These are phyloP conservation scores for Cheilosia variabilis DNA, from an alignment of 2,888 invertebrate species.

Conservation along the genomic window DNA sequence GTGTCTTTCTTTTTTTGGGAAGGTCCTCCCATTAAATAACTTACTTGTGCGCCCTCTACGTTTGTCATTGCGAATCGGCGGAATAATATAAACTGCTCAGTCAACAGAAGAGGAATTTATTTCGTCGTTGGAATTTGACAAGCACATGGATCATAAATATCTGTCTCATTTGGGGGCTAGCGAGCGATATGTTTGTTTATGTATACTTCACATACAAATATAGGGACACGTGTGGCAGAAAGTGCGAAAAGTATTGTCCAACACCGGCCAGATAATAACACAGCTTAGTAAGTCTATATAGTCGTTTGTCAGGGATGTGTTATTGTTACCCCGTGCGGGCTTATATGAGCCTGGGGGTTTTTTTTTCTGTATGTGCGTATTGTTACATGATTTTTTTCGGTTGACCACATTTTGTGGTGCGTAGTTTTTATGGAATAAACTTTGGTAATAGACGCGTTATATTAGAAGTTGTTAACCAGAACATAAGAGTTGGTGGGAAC, in stretches of 20 bases:
- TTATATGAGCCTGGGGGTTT: background rate
- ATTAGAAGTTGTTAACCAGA: constrained; percentile 43
- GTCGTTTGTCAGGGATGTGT: constrained; percentile 32
- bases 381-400: background rate
- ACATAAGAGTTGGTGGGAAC: constrained; percentile 34
- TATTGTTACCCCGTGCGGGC: constrained; percentile 18
- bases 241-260: constrained; percentile 4
- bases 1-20: background rate
- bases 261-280: constrained; percentile 15
- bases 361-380: background rate
- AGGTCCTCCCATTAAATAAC: constrained; percentile 24
- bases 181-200: background rate
- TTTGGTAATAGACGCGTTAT: constrained; percentile 45
- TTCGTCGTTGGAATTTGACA: constrained; percentile 14
- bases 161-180: constrained; percentile 23
- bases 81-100: constrained; percentile 37
- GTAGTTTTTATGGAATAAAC: constrained; percentile 22
- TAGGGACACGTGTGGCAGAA: background rate
- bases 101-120: constrained; percentile 30
- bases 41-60: constrained; percentile 25
- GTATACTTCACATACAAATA: background rate
- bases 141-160: constrained; percentile 48
- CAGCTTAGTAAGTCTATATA: constrained; percentile 21
- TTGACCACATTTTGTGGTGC: constrained; percentile 29
- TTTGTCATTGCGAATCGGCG: constrained; percentile 26